Evolutionary conservation across 2,113 vertebrate species (phyloP), one percentile per base, ranked within the genome.

Genomic region (Podiceps cristatus): DNA sequence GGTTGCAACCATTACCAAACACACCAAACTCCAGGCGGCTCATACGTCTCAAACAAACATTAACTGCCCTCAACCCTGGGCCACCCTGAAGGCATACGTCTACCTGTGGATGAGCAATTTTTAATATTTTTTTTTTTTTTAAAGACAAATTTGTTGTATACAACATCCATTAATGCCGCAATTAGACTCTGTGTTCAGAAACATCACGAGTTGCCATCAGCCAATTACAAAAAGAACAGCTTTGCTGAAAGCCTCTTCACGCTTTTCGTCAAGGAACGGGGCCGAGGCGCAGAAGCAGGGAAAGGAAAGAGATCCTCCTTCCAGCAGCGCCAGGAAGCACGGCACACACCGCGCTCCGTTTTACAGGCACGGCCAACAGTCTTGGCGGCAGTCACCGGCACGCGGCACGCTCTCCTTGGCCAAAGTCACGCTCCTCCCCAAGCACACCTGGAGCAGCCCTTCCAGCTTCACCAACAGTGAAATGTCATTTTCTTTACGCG

Each of bases 271-370:
- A 18, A 28, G 58, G 78, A 77, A 19, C 2, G 1, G 18, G 44
- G n/a, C 42, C 0, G 5, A 17, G 0, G 3, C 0, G 31, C 25
- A 68, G 68, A 27, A 19, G 22, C 11, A 18, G 50, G 55, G 37
- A 18, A 5, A 9, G 33, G 73, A 42, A 16, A 66, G 45, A 55
- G 63, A 13, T 25, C 7, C 31, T 52, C 18, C 67, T 16, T 19
- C 42, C 49, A 18, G 29, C 25, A 28, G 53, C 62, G 58, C 40
- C 63, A 8, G 33, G 22, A 16, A 44, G 53, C 31, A 13, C 35
- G 49, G 68, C 35, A 28, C 55, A 25, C 7, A 35, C 37, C 35
- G 35, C 22, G 5, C 49, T 0, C 20, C 5, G 8, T 4, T 45
- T 35, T 11, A 3, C 9, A 64, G 18, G n/a, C 42, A 71, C 63